A percentile compares a stretch with the other conserved stretches of the same genome.
Evolutionary conservation across 2,888 invertebrate species (phyloP).

Genomic region (Drosophila testacea): DNA sequence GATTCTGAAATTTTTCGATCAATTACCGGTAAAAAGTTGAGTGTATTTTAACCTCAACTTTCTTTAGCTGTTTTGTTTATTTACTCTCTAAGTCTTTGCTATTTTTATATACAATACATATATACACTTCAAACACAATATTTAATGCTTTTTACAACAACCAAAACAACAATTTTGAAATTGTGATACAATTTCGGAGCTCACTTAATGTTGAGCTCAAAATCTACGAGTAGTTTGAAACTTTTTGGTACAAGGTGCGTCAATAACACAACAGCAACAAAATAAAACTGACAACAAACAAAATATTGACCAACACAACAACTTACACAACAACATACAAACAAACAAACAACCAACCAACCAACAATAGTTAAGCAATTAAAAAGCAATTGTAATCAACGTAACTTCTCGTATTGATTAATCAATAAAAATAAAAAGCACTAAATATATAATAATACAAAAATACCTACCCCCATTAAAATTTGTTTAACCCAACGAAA

Average conservation of each 20-base stretch:
- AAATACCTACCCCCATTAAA: slow-evolving; percentile 32
- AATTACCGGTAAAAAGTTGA: slow-evolving; percentile 24
- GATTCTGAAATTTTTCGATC: slow-evolving; percentile 58
- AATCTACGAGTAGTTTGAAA: slow-evolving; percentile 42
- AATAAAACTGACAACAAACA: slow-evolving; percentile 40
- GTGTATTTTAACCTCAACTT: slow-evolving; percentile 12
- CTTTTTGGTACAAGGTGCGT: slow-evolving; percentile 75
- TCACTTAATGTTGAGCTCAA: slow-evolving; percentile 32
- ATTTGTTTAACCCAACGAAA: slow-evolving; percentile 74
- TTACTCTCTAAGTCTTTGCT: slow-evolving; percentile 22
- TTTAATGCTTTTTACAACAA: slow-evolving; percentile 62
- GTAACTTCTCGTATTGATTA: slow-evolving; percentile 75
- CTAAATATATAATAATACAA: slow-evolving; percentile 73
- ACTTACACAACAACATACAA: slow-evolving; percentile 32
- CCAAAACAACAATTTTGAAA: slow-evolving; percentile 12
- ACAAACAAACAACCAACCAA: no score
- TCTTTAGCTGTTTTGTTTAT: slow-evolving; percentile 26
- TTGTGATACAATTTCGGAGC: slow-evolving; percentile 30
- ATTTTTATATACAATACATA: slow-evolving; percentile 14
- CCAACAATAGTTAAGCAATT: slow-evolving; percentile 61
- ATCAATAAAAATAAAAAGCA: slow-evolving; percentile 82
- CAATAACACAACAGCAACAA: slow-evolving; percentile 58
- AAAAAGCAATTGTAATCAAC: slow-evolving; percentile 72
- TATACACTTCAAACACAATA: slow-evolving; percentile 40
- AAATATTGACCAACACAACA: slow-evolving; percentile 65